Conservation (phyloP, 2,113 vertebrate species). For the Pollimyrus isidori region DNA sequence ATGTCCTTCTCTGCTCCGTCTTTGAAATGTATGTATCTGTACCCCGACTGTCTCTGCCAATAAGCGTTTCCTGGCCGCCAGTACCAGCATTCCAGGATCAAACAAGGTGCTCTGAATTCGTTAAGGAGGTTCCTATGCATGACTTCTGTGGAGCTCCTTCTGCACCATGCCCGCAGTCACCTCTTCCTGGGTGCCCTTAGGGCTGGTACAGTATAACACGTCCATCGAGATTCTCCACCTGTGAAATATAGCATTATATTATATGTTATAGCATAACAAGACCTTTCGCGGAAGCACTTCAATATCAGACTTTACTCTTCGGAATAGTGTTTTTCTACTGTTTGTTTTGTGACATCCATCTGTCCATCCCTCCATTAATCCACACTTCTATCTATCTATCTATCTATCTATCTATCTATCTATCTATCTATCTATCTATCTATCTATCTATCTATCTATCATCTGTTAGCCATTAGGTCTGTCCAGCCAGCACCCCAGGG, state of each 20-base stretch:
- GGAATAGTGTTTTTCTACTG: constrained; percentile 2
- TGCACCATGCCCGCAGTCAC: neutral
- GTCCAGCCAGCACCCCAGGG: neutral
- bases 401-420: neutral
- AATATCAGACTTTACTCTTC: neutral
- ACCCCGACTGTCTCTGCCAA: neutral
- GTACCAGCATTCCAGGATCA: neutral
- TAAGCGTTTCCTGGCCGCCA: neutral
- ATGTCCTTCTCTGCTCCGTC: neutral
- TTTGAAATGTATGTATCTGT: neutral
- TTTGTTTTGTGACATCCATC: constrained; percentile 3
- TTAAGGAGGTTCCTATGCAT: neutral
- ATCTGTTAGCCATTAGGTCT: neutral
- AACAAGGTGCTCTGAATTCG: neutral
- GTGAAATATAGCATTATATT: neutral
- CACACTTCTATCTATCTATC: neutral
- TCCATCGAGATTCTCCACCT: neutral
- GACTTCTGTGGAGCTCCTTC: neutral
- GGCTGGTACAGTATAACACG: neutral
- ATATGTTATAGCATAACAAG: too few relatives aligned
- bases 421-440: neutral
- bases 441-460: neutral
- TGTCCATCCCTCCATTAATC: neutral
- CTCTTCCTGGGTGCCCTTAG: neutral
- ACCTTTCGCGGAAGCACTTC: neutral